Base-by-base conservation (phyloP, 2,113 vertebrate genomes). In the Gobio gobio region DNA sequence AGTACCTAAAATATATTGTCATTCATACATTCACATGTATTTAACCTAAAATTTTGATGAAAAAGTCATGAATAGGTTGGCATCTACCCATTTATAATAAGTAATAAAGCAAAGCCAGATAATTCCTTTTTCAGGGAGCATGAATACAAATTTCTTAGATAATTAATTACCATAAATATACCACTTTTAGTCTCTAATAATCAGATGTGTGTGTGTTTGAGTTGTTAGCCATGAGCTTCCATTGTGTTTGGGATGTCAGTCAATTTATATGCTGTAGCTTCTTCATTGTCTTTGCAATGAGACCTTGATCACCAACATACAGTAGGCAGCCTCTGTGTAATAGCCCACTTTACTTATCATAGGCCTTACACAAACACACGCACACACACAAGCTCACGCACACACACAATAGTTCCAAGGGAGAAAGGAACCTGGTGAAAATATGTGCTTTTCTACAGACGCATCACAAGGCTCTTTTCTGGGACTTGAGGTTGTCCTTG, bases 401-500 rank as follows among this genome's bases (percentile, higher is more conserved):
- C 47, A 18, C 16, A 18, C 51, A 54, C 51, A 54, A 10, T 18
- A 66, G 3, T 40, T 61, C 18, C 54, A 61, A 78, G n/a, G n/a
- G 20, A 56, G 20, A 10, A 78, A 10, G 36, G n/a, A n/a, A n/a
- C n/a, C 12, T 36, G 5, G 0, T 40, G 51, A 77, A 59, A 59
- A 13, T 43, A 40, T 47, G 20, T 58, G 3, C 2, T 33, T 54
- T 77, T 33, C 75, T 29, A 49, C 24, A 54, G 47, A 10, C 59
- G 29, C 54, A 78, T 13, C 76, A 43, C 29, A 40, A 59, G 18
- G 75, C 75, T 77, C 47, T 77, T 77, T 77, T 56, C 47, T 29
- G 29, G 18, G 29, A n/a, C 33, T 78, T 24, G 10, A n/a, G 33
- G 5, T 56, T 61, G 20, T 59, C 10, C 29, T 78, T 43, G 54